A percentile compares a stretch with the other conserved stretches of the same genome.
phyloP scores from a whole-genome alignment of 2,113 vertebrate species.

The Panthera uncia region DNA sequence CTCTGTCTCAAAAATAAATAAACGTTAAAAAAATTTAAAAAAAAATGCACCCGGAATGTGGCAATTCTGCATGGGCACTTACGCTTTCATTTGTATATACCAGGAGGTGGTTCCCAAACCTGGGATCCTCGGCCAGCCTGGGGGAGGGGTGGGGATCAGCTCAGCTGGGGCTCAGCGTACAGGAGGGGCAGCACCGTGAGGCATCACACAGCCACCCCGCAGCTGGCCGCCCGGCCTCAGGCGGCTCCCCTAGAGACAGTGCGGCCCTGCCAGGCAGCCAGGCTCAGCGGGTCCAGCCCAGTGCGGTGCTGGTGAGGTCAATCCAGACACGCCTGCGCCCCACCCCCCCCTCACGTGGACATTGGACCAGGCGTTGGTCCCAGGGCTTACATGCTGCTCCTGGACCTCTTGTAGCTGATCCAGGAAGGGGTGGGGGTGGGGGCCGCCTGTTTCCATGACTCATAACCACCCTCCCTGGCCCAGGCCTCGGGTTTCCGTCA shows the following conservation, averaged over 20 bases:
- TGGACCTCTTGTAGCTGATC: not conserved
- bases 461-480: not conserved
- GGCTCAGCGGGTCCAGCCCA: too few species aligned
- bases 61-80: not conserved
- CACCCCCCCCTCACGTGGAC: too few species aligned
- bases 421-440: not conserved
- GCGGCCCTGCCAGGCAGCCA: fast-evolving
- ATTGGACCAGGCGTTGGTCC: too few species aligned
- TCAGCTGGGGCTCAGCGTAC: not conserved
- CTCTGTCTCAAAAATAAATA: too few species aligned
- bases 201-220: fast-evolving
- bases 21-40: too few species aligned
- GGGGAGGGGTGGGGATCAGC: not conserved
- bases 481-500: not conserved
- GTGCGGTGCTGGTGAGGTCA: fast-evolving
- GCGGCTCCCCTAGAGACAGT: not conserved
- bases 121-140: too few species aligned
- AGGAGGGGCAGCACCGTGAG: not conserved
- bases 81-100: not conserved
- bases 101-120: not conserved
- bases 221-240: not conserved
- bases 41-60: not conserved
- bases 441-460: not conserved
- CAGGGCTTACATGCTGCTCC: not conserved
- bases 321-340: not conserved